Percentiles rank a stretch among this genome's conserved stretches.
phyloP scores from a whole-genome alignment of 2,888 invertebrate genomes.

The Nomada hirtipes region DNA sequence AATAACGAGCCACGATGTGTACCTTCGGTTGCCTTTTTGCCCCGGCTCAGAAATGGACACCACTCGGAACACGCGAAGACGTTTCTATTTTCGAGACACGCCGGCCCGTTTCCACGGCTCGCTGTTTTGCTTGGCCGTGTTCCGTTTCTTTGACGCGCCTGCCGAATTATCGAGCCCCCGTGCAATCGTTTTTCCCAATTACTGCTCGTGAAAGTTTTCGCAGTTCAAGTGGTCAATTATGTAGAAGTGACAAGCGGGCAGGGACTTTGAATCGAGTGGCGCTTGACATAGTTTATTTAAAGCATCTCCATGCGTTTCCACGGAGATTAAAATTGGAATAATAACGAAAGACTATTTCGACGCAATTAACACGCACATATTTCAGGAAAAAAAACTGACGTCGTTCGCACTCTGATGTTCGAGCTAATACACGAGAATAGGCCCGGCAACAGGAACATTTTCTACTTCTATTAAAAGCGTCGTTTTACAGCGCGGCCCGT shows the following conservation, averaged over 20 bases:
- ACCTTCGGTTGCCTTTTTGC: conserved; percentile 34
- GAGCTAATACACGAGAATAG: conserved; percentile 7
- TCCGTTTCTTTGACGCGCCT: background rate
- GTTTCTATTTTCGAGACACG: conserved; percentile 57
- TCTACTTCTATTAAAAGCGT: conserved; percentile 39
- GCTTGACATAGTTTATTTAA: no score
- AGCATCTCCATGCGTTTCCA: no score
- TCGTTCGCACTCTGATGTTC: no score
- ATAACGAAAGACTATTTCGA: no score
- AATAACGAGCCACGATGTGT: conserved; percentile 46
- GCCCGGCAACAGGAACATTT: background rate
- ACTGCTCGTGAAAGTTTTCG: background rate
- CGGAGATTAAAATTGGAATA: no score
- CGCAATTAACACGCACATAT: no score
- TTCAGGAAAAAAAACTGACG: no score
- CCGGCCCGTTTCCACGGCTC: conserved; percentile 8
- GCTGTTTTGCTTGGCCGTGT: conserved; percentile 1
- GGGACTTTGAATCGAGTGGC: no score
- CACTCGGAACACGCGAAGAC: conserved; percentile 27
- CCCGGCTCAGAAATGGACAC: conserved; percentile 35
- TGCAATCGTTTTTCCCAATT: background rate
- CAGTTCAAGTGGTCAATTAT: background rate
- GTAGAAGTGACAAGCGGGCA: no score
- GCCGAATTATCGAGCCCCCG: background rate
- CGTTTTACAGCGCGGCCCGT: conserved; percentile 13